Base-by-base conservation (phyloP, 2,888 invertebrate species). In the Kryphioiulus occultus region DNA sequence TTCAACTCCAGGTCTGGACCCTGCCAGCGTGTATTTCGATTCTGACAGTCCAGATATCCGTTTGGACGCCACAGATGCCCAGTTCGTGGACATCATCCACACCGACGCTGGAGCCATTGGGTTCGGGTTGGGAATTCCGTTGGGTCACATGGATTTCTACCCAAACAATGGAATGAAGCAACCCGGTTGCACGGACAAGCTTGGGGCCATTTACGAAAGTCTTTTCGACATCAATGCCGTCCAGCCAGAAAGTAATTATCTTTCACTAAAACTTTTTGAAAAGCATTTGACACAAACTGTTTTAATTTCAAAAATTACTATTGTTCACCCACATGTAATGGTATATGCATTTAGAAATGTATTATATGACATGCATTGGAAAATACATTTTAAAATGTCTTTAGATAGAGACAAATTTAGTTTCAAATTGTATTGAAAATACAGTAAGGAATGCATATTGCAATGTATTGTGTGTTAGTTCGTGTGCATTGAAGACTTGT, bases 221-320 rank as follows among this genome's bases (percentile, higher is more conserved):
- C 35, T 35, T 7, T 35, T 35, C 7, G 35, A 35, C 35, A 35
- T 35, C 35, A 35, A 35, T 35, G 35, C 35, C 2, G 35, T 35
- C 35, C 35, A 35, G 35, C 35, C 35, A 35, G 35, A 90, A 89
- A 88, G 30, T 78, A 90, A 1, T 88, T 90, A 30, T 87, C 82
- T 15, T 89, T 89, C 10, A 89, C 90, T 35, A 89, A 89, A 42
- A 35, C 35, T 35, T 4, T 7, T 7, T 35, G 35, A 35, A 2
- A 35, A 35, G 35, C 35, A 4, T 35, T 35, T 35, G 3, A 35
- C 35, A 35, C n/a, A 35, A 4, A 35, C 7, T 35, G 2, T 35
- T 35, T 7, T 7, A 35, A 35, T 4, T 35, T 2, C 35, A n/a
- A n/a, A n/a, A n/a, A n/a, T n/a, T n/a, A n/a, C n/a, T n/a, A n/a